Conservation (phyloP, 2,797 vertebrate species). For the Phoxinus dragarum region DNA sequence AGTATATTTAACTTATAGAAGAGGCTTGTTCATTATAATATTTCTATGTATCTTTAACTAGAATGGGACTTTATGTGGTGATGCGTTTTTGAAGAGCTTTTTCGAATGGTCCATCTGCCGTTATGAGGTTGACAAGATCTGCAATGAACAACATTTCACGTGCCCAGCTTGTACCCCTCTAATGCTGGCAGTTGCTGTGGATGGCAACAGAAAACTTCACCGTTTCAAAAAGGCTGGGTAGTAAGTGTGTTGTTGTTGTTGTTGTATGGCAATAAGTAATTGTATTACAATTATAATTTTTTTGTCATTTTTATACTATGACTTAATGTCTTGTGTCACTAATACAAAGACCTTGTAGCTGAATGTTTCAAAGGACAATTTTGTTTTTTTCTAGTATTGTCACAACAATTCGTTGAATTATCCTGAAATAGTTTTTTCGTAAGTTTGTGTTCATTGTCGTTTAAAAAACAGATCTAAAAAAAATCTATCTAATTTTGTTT, state of each 20-base stretch:
- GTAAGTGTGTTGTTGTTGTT: neutral
- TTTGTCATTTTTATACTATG: too few relatives aligned
- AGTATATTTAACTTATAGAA: constrained; percentile 1
- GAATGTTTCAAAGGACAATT: neutral
- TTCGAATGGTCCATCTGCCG: constrained; percentile 37
- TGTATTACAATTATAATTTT: too few relatives aligned
- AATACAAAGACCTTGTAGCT: neutral
- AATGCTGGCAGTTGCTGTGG: constrained; percentile 27
- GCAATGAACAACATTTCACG: constrained; percentile 17
- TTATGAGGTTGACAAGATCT: constrained; percentile 31
- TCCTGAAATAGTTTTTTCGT: neutral
- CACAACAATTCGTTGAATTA: neutral
- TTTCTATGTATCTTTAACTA: neutral
- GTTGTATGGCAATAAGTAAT: too few relatives aligned
- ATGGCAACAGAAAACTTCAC: constrained; percentile 45
- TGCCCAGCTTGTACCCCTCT: constrained; percentile 45
- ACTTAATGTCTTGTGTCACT: neutral
- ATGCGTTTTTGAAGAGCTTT: constrained; percentile 26
- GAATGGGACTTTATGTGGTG: constrained; percentile 18
- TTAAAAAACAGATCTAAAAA: neutral
- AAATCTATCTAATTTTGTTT: neutral
- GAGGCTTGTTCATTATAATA: neutral
- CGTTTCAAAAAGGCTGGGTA: constrained; percentile 20
- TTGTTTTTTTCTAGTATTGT: neutral
- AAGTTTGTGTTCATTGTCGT: neutral